Conservation (phyloP, 2,888 invertebrate species). For the Diaprepes abbreviatus region DNA sequence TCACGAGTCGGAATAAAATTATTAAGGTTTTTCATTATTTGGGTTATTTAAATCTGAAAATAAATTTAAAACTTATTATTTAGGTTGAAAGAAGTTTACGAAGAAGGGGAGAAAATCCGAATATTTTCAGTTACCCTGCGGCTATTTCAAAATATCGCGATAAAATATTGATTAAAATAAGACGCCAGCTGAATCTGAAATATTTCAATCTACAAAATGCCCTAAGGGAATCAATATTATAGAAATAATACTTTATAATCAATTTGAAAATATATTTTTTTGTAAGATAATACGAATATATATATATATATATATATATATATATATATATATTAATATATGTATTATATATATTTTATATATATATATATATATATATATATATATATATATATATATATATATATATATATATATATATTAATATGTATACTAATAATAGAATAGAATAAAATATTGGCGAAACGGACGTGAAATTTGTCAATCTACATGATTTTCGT, state of each 20-base stretch:
- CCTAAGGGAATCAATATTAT: too few species aligned
- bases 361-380: constrained; percentile 17
- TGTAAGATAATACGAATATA: too few species aligned
- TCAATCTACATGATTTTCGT: too few species aligned
- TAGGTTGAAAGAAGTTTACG: not conserved
- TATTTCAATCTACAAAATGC: not conserved
- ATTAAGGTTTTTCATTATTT: not conserved
- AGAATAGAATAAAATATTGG: too few species aligned
- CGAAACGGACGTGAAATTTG: too few species aligned
- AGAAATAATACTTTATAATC: too few species aligned
- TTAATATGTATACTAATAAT: not conserved
- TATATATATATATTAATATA: constrained; percentile 6
- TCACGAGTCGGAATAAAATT: not conserved
- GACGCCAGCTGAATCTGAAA: not conserved
- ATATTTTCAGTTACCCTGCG: not conserved
- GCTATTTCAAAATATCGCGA: constrained; percentile 8
- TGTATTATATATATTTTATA: constrained; percentile 13
- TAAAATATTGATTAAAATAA: constrained; percentile 12
- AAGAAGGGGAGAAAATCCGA: not conserved
- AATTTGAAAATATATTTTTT: too few species aligned
- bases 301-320: too few species aligned
- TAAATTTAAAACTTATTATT: not conserved
- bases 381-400: constrained; percentile 20
- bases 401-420: constrained; percentile 1
- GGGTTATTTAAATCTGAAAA: not conserved